Conservation (phyloP, 2,797 vertebrate species). For the Dallia pectoralis region DNA sequence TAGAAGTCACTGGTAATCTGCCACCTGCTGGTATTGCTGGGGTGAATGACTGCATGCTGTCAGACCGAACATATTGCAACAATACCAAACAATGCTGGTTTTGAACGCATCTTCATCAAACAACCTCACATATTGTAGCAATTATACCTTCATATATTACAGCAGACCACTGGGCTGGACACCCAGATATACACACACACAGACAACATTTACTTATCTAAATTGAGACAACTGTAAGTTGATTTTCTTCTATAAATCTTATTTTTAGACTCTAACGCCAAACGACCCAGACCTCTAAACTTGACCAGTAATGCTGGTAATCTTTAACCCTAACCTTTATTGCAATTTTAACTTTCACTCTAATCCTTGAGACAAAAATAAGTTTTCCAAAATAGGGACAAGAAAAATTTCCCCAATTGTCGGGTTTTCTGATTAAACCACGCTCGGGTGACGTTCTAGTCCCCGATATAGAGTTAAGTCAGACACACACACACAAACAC, state of each 20-base stretch:
- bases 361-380: too few species aligned
- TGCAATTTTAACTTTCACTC: too few species aligned
- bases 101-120: background rate
- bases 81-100: background rate
- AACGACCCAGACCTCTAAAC: too few species aligned
- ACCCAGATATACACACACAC: background rate
- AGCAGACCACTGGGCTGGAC: background rate
- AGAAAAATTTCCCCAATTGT: too few species aligned
- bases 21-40: background rate
- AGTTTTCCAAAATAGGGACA: too few species aligned
- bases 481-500: background rate
- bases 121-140: background rate
- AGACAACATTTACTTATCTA: background rate
- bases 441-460: background rate
- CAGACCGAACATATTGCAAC: background rate
- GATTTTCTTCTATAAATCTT: too few species aligned
- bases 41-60: background rate
- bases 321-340: too few species aligned
- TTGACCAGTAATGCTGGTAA: too few species aligned
- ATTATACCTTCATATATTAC: background rate
- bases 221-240: too few species aligned
- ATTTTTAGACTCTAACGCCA: too few species aligned
- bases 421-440: too few species aligned
- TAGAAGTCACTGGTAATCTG: slow-evolving; percentile 1
- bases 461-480: background rate